A percentile compares a stretch with the other conserved stretches of the same genome.
Evolutionary conservation across 2,888 invertebrate species (phyloP).

Genomic region (Eutolmus rufibarbis): DNA sequence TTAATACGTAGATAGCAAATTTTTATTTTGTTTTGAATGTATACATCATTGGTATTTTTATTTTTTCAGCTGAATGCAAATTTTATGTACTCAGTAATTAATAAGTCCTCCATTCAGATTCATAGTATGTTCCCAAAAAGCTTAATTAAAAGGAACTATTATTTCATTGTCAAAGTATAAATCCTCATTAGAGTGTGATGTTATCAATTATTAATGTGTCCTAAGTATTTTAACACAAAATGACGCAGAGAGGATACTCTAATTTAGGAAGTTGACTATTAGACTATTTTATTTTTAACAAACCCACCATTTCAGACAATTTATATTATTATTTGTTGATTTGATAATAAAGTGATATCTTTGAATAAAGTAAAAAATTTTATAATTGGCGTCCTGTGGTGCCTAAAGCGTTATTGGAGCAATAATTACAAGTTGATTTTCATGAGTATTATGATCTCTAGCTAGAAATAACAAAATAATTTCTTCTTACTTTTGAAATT

Average conservation of each 20-base stretch:
- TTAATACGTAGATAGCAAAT: background rate
- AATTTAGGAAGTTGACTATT: background rate
- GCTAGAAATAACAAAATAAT: too few relatives aligned
- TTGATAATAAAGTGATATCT: too few relatives aligned
- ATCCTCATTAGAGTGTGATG: background rate
- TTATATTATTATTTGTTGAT: too few relatives aligned
- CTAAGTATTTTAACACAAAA: background rate
- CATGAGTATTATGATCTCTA: too few relatives aligned
- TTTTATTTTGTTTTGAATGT: background rate
- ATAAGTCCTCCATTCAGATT: background rate
- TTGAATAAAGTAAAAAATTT: too few relatives aligned
- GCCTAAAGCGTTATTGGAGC: too few relatives aligned
- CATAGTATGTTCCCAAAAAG: background rate
- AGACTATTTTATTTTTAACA: background rate
- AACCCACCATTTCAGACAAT: too few relatives aligned
- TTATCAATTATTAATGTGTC: background rate
- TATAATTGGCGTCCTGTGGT: too few relatives aligned
- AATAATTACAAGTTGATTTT: too few relatives aligned
- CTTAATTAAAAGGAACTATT: background rate
- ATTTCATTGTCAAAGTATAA: background rate
- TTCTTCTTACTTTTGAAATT: too few relatives aligned
- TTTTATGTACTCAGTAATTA: background rate
- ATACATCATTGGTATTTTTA: background rate
- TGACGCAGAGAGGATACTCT: background rate
- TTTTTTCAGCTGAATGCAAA: background rate